These are phyloP conservation scores for Raja brachyura DNA, from an alignment of 2,113 vertebrate species.

Conservation along the genomic window DNA sequence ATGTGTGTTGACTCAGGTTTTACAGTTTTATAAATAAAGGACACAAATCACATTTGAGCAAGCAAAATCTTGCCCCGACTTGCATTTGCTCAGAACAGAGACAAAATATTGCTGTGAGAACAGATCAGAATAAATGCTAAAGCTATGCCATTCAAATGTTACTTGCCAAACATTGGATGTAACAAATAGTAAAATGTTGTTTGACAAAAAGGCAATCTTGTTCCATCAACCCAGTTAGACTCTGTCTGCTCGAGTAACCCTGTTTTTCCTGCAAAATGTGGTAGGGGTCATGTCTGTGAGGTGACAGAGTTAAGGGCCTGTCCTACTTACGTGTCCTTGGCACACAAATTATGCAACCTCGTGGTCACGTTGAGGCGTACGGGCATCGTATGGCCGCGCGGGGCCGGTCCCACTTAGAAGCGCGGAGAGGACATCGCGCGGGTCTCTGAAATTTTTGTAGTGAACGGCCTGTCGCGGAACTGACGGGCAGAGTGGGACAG, in stretches of 20 bases:
- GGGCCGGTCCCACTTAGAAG: too few relatives aligned
- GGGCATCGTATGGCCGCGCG: too few relatives aligned
- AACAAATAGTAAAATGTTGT: not conserved
- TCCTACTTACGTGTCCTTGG: too few relatives aligned
- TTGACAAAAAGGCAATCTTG: not conserved
- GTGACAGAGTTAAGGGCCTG: not conserved
- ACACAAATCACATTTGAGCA: not conserved
- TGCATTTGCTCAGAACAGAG: not conserved
- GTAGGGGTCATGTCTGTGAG: not conserved
- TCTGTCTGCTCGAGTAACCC: not conserved
- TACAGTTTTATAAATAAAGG: not conserved
- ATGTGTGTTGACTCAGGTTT: not conserved
- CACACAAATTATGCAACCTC: too few relatives aligned
- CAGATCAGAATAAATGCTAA: not conserved
- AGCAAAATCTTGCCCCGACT: not conserved
- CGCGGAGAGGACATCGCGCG: too few relatives aligned
- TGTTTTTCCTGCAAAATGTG: not conserved
- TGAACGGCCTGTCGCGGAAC: too few relatives aligned
- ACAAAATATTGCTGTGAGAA: not conserved
- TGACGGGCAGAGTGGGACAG: too few relatives aligned
- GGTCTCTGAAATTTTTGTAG: too few relatives aligned
- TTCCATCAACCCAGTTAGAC: not conserved
- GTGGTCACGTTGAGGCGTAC: too few relatives aligned
- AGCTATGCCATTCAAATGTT: not conserved
- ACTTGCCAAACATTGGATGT: not conserved